A percentile compares a stretch with the other conserved stretches of the same genome.
Evolutionary conservation across 2,797 vertebrate genomes (phyloP).

Genomic region (Crenichthys baileyi): DNA sequence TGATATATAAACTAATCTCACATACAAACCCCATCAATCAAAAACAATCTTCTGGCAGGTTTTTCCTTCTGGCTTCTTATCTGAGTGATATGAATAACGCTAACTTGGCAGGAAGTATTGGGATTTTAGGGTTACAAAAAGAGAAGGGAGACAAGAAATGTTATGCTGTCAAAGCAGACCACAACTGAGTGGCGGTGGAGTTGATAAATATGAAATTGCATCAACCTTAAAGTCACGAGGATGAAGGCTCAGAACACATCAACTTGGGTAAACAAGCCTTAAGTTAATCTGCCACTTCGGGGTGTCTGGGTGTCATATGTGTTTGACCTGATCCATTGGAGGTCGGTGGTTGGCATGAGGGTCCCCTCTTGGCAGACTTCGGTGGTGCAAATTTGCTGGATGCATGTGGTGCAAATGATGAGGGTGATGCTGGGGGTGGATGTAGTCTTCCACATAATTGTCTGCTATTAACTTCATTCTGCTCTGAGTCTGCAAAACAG

Average conservation of each 20-base stretch:
- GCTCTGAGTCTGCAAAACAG: slow-evolving; percentile 88
- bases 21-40: slow-evolving; percentile 69
- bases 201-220: slow-evolving; percentile 58
- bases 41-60: slow-evolving; percentile 71
- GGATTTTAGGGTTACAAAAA: slow-evolving; percentile 45
- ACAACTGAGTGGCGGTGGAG: slow-evolving; percentile 51
- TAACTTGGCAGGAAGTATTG: slow-evolving; percentile 62
- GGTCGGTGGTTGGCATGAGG: slow-evolving; percentile 89
- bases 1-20: slow-evolving; percentile 70
- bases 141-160: slow-evolving; percentile 43
- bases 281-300: slow-evolving; percentile 6
- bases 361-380: slow-evolving; percentile 81
- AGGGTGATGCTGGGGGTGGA: slow-evolving; percentile 81
- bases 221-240: slow-evolving; percentile 44
- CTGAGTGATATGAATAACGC: slow-evolving; percentile 67
- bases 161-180: slow-evolving; percentile 49
- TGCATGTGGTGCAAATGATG: slow-evolving; percentile 86
- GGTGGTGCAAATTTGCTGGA: slow-evolving; percentile 87
- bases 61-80: slow-evolving; percentile 63
- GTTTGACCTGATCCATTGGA: slow-evolving; percentile 92
- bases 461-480: slow-evolving; percentile 96
- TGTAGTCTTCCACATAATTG: slow-evolving; percentile 91
- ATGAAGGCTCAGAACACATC: slow-evolving; percentile 38
- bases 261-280: slow-evolving; percentile 54
- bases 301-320: slow-evolving; percentile 10